Base-by-base conservation (phyloP, 2,888 invertebrate species). In the Margaritifera margaritifera region DNA sequence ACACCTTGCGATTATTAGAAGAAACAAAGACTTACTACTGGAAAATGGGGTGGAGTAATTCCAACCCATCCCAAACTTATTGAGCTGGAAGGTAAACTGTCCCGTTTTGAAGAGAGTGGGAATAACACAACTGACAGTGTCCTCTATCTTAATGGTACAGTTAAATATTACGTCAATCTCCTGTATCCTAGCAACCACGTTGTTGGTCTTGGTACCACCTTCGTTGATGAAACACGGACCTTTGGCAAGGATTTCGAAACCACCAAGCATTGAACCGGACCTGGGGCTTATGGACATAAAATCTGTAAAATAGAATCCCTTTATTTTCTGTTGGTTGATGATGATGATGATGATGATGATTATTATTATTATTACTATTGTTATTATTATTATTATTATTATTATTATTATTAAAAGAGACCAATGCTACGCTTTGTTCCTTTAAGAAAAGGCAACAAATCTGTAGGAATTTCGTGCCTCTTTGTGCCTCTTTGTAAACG, bases 101-200 rank as follows among this genome's bases (percentile, higher is more conserved):
- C 84, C 84, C 8, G 80, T 82, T 24, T 74, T 54, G 64, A 83
- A 84, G 31, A 84, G 61, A 42, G 78, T 72, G 0, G 86, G 83
- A 31, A 78, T 75, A 27, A 81, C 76, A 61, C 84, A 84, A 8
- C 61, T 65, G 22, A 78, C 81, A 4, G 70, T 56, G 24, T 57
- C 50, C 6, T 63, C 65, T 54, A 64, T 68, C 15, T 67, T 54
- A 53, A 71, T 69, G 25, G 53, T 58, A 70, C 84, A 84, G 6
- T 66, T 69, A 64, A 84, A 79, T 53, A 69, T 77, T 11, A 69
- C 50, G 54, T 79, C 74, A 8, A 77, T 60, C 65, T 82, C 79
- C 57, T 64, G 62, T 52, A 83, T 72, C 18, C 78, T 65, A 8
- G 78, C 84, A 22, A 25, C 61, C 22, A 81, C 69, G 31, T 11